phyloP scores from a whole-genome alignment of 2,888 invertebrate species.

The Parnassius apollo region DNA sequence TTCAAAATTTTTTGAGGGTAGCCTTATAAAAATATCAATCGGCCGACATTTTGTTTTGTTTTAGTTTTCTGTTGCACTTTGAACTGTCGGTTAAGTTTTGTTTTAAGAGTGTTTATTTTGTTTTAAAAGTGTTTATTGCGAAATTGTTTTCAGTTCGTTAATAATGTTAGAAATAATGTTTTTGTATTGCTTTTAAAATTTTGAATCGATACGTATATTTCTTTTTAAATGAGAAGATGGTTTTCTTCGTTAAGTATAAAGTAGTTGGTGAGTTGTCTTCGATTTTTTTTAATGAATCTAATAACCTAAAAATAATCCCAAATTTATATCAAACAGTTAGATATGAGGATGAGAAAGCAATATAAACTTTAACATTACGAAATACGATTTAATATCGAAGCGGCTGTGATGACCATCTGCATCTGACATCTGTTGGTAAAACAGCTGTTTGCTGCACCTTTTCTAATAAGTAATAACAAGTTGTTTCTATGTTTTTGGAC shows the following conservation, averaged over 20 bases:
- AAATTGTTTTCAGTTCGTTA: too few relatives aligned
- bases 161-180: too few relatives aligned
- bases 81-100: too few relatives aligned
- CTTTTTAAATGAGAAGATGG: neutral
- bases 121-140: too few relatives aligned
- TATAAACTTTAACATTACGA: neutral
- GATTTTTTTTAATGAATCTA: neutral
- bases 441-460: slow-evolving; percentile 80
- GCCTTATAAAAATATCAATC: too few relatives aligned
- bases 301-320: neutral
- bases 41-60: too few relatives aligned
- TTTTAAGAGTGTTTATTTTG: too few relatives aligned
- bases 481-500: slow-evolving; percentile 10
- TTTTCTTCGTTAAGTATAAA: neutral
- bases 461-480: slow-evolving; percentile 6
- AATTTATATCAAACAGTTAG: neutral
- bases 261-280: neutral
- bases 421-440: slow-evolving; percentile 20
- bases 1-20: too few relatives aligned
- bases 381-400: slow-evolving; percentile 13
- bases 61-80: too few relatives aligned
- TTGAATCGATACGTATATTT: neutral
- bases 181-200: too few relatives aligned
- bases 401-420: slow-evolving; percentile 15
- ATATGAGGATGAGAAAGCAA: neutral